phyloP scores from a whole-genome alignment of 2,888 invertebrate species.

The Cacoxenus indagator region DNA sequence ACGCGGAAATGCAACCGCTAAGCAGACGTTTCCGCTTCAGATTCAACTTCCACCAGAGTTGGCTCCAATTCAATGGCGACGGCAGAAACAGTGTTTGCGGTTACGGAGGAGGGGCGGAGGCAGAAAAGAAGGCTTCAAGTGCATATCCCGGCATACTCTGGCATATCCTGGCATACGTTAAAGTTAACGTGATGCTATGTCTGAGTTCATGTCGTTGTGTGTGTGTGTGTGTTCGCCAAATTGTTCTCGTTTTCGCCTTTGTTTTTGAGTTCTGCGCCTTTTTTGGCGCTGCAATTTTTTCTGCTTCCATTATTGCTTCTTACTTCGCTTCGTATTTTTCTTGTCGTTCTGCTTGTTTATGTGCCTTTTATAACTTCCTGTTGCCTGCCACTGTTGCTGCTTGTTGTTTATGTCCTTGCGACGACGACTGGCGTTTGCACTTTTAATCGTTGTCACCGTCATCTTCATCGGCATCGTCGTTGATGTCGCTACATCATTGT shows the following conservation, averaged over 20 bases:
- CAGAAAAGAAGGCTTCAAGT: background rate
- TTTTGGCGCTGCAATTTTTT: background rate
- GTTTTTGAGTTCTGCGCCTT: background rate
- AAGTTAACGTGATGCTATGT: constrained; percentile 10
- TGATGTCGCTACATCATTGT: no score
- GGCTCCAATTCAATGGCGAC: constrained; percentile 39
- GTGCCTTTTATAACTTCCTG: constrained; percentile 50
- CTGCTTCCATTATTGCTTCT: constrained; percentile 39
- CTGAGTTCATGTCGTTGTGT: background rate
- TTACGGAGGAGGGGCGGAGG: background rate
- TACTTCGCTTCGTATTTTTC: constrained; percentile 31
- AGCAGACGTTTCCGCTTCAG: constrained; percentile 49
- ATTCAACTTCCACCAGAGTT: constrained; percentile 23
- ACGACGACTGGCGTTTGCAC: constrained; percentile 44
- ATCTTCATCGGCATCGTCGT: no score
- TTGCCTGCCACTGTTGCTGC: constrained; percentile 19
- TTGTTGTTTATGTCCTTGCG: constrained; percentile 50
- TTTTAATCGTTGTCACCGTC: constrained; percentile 48
- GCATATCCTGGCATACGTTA: constrained; percentile 29
- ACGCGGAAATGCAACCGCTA: constrained; percentile 56
- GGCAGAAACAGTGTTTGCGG: constrained; percentile 24
- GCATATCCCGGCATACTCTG: constrained; percentile 15
- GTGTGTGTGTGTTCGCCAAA: background rate
- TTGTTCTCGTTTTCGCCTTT: background rate
- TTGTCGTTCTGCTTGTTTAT: constrained; percentile 15